phyloP scores from a whole-genome alignment of 2,888 invertebrate species.

The Ectemnius lituratus region DNA sequence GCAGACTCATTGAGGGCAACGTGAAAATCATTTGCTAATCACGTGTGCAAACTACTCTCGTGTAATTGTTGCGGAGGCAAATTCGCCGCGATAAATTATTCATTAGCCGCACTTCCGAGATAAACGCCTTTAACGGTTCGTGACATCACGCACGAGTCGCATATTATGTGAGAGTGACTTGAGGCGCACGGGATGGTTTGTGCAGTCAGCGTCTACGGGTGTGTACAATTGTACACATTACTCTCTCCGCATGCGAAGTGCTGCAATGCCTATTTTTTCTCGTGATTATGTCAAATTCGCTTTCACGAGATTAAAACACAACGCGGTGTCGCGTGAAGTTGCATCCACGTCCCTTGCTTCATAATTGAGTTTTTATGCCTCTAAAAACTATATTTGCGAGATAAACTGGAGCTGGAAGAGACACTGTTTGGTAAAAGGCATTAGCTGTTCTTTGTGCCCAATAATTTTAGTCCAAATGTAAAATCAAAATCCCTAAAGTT shows the following conservation, averaged over 20 bases:
- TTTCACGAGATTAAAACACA: conserved; percentile 6
- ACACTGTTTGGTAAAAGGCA: no score
- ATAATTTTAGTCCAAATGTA: no score
- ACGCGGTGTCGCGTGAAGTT: no score
- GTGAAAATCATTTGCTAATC: conserved; percentile 1
- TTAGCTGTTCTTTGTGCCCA: no score
- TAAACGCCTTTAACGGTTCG: conserved; percentile 38
- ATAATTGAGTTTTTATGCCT: no score
- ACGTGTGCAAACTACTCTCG: conserved; percentile 2
- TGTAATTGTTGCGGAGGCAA: neutral
- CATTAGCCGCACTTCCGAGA: conserved; percentile 26
- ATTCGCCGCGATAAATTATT: conserved; percentile 29
- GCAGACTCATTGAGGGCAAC: neutral
- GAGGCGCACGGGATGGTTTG: conserved; percentile 13
- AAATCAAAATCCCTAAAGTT: no score
- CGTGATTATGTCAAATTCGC: conserved; percentile 17
- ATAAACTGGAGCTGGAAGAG: no score
- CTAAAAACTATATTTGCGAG: no score
- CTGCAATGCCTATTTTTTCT: conserved; percentile 36
- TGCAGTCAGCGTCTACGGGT: conserved; percentile 13
- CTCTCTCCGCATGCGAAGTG: conserved; percentile 22
- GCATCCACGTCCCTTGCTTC: no score
- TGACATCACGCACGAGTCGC: conserved; percentile 39
- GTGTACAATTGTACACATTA: neutral
- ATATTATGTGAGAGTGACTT: conserved; percentile 22